phyloP scores from a whole-genome alignment of 2,797 vertebrate genomes.

The Argentina silus region DNA sequence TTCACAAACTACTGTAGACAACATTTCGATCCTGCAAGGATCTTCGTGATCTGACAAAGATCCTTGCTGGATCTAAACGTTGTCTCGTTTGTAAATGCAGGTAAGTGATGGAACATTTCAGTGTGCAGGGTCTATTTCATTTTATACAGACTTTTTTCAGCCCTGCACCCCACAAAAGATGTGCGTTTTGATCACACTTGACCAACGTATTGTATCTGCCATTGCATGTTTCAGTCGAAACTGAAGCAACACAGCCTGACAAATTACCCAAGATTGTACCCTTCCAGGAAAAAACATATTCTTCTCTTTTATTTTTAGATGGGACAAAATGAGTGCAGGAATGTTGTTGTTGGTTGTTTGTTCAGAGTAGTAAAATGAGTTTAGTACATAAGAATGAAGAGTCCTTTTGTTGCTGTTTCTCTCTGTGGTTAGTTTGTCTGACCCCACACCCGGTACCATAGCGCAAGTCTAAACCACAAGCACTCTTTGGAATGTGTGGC shows the following conservation, averaged over 20 bases:
- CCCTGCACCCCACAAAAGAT: too few species aligned
- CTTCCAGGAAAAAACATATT: background rate
- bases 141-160: too few species aligned
- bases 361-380: constrained; percentile 35
- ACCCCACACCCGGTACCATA: background rate
- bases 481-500: constrained; percentile 29
- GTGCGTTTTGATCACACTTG: too few species aligned
- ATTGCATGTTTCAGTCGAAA: background rate
- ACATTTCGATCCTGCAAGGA: too few species aligned
- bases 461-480: constrained; percentile 28
- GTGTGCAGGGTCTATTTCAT: background rate
- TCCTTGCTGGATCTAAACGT: too few species aligned
- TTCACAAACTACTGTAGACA: too few species aligned
- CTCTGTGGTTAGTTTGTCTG: constrained; percentile 17
- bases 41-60: too few species aligned
- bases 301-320: constrained; percentile 18
- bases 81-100: too few species aligned
- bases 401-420: constrained; percentile 10
- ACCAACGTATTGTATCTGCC: background rate
- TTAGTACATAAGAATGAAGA: constrained; percentile 19
- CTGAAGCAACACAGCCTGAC: background rate
- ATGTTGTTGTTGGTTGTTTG: constrained; percentile 10
- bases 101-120: background rate
- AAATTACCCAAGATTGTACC: background rate
- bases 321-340: constrained; percentile 9